Conservation (phyloP, 2,797 vertebrate species). For the Xyrichtys novacula region DNA sequence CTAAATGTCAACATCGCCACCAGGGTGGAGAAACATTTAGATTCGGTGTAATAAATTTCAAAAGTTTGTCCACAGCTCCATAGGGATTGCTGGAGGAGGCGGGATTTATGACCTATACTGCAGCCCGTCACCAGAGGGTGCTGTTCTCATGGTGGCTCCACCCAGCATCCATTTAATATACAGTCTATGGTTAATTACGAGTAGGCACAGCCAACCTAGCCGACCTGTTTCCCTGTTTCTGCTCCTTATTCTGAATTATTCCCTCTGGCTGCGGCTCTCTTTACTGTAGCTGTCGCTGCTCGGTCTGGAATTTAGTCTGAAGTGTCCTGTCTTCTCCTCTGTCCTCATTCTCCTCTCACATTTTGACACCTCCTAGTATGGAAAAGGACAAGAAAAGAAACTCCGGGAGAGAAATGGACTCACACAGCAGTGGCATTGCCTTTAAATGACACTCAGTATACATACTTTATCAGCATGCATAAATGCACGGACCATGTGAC, state of each 20-base stretch:
- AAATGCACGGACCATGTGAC: conserved; percentile 33
- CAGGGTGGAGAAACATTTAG: too few species aligned
- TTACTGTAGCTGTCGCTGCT: background rate
- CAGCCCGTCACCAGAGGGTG: too few species aligned
- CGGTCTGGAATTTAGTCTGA: conserved; percentile 1
- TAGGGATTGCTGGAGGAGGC: too few species aligned
- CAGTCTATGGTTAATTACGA: too few species aligned
- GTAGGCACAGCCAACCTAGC: too few species aligned
- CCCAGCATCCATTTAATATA: too few species aligned
- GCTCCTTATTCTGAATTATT: background rate
- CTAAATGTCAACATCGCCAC: too few species aligned
- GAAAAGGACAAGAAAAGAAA: background rate
- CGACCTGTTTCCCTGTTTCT: background rate
- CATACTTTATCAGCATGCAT: conserved; percentile 32
- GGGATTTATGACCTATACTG: too few species aligned
- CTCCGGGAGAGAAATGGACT: background rate
- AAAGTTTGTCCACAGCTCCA: too few species aligned
- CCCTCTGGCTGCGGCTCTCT: background rate
- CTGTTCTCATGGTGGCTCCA: too few species aligned
- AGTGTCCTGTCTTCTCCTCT: background rate
- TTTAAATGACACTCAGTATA: conserved; percentile 22
- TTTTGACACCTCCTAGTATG: background rate
- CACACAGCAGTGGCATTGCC: background rate
- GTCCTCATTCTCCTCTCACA: conserved; percentile 15
- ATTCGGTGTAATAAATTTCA: too few species aligned